Evolutionary conservation across 1,140 invertebrate genomes (phyloP).

Genomic region (Nomia melanderi): DNA sequence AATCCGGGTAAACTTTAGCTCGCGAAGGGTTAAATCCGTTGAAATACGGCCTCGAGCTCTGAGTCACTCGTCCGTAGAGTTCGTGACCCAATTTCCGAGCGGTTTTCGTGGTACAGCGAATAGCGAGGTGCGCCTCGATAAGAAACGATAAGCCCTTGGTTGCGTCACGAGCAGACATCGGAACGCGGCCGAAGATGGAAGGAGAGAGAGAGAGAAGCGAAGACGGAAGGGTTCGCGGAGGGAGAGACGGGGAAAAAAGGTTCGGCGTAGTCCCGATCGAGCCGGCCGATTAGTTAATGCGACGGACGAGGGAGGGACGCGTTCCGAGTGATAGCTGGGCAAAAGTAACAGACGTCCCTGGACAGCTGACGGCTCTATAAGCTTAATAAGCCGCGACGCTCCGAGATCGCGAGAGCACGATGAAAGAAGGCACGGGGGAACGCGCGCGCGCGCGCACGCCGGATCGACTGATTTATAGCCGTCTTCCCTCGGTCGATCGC

Average conservation of each 20-base stretch:
- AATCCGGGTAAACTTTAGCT: no score
- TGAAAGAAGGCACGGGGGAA: background rate
- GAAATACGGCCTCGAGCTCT: no score
- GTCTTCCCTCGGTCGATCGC: background rate
- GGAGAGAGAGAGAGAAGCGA: no score
- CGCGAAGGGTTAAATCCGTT: no score
- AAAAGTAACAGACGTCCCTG: background rate
- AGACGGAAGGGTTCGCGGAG: no score
- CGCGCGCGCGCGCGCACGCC: background rate
- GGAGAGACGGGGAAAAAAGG: background rate
- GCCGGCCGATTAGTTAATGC: background rate
- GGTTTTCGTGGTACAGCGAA: no score
- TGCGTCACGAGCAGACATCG: no score
- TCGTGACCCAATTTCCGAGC: no score
- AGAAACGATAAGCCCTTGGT: no score
- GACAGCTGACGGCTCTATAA: slow-evolving; percentile 34
- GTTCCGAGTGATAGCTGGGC: background rate
- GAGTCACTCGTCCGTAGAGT: no score
- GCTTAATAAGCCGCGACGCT: slow-evolving; percentile 25
- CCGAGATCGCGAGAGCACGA: background rate
- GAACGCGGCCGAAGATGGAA: no score
- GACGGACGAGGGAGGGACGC: background rate
- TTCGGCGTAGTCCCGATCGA: background rate
- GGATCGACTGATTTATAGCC: slow-evolving; percentile 23
- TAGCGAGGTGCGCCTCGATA: no score